These are phyloP conservation scores for Rutpela maculata DNA, from an alignment of 2,888 invertebrate genomes.

Conservation along the genomic window DNA sequence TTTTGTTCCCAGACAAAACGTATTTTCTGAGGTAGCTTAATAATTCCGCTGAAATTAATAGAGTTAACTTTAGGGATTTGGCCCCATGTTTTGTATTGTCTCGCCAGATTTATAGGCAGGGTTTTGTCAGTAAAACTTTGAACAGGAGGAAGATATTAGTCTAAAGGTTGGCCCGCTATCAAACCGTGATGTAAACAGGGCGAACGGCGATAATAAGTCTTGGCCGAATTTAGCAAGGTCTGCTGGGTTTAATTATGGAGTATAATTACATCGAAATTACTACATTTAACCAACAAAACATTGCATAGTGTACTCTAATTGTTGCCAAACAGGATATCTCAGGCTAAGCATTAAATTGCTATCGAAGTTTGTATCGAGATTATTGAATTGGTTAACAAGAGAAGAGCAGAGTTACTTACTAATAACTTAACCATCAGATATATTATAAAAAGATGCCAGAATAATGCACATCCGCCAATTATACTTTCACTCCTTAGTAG, in stretches of 20 bases:
- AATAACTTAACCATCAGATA: no score
- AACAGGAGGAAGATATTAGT: constrained; percentile 41
- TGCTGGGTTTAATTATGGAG: constrained; percentile 34
- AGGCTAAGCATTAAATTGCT: not conserved
- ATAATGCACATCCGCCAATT: no score
- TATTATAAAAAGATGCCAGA: no score
- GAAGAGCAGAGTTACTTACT: not conserved
- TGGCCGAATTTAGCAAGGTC: constrained; percentile 23
- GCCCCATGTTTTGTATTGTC: constrained; percentile 50
- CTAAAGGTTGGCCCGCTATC: constrained; percentile 26
- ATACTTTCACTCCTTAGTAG: no score
- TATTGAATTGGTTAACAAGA: not conserved
- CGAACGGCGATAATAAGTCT: constrained; percentile 29
- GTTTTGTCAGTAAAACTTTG: constrained; percentile 41
- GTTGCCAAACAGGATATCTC: constrained; percentile 16
- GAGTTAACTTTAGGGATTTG: constrained; percentile 43
- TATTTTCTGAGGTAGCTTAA: constrained; percentile 17
- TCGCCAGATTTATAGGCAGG: constrained; percentile 47
- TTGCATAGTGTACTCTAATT: constrained; percentile 25
- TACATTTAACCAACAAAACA: constrained; percentile 36
- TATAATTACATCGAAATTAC: constrained; percentile 41
- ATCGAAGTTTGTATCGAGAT: not conserved
- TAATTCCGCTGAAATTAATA: constrained; percentile 32
- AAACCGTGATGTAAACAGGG: constrained; percentile 10
- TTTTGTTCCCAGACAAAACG: constrained; percentile 2